Percentiles rank a stretch among this genome's conserved stretches.
Conservation (phyloP, 2,113 vertebrate species). For the Myotis davidii region DNA sequence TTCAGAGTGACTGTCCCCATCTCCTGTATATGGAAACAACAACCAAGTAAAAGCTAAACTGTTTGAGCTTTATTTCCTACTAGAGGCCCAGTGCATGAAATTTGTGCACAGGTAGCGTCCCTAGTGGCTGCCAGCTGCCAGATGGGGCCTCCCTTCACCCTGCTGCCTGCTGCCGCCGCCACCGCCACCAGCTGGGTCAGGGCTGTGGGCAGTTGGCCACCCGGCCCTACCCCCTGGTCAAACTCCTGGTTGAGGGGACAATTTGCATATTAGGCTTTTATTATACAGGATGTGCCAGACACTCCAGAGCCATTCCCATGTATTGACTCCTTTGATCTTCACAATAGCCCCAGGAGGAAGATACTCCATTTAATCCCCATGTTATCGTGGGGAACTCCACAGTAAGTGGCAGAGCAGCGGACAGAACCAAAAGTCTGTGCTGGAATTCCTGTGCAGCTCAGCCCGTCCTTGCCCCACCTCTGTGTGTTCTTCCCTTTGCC, state of each 20-base stretch:
- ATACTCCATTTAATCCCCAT: background rate
- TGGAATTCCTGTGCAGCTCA: accelerated
- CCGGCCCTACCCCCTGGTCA: too few species aligned
- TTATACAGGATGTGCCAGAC: background rate
- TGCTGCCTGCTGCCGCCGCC: too few species aligned
- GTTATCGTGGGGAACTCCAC: background rate
- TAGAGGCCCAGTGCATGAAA: too few species aligned
- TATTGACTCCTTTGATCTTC: background rate
- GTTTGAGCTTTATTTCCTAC: background rate
- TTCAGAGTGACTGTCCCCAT: background rate
- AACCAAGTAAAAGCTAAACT: background rate
- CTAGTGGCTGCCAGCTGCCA: too few species aligned
- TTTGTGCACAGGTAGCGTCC: too few species aligned
- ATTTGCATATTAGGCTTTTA: too few species aligned
- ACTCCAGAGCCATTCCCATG: background rate
- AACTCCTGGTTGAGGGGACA: too few species aligned
- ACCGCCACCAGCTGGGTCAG: too few species aligned
- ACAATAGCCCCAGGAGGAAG: background rate
- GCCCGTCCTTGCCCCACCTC: background rate
- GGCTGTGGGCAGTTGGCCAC: too few species aligned
- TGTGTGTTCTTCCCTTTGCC: background rate
- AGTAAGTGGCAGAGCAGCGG: background rate
- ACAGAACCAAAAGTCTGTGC: background rate
- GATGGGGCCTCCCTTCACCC: too few species aligned
- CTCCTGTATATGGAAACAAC: background rate